A percentile compares a stretch with the other conserved stretches of the same genome.
Evolutionary conservation across 2,113 vertebrate species (phyloP).

Genomic region (Serinus canaria): DNA sequence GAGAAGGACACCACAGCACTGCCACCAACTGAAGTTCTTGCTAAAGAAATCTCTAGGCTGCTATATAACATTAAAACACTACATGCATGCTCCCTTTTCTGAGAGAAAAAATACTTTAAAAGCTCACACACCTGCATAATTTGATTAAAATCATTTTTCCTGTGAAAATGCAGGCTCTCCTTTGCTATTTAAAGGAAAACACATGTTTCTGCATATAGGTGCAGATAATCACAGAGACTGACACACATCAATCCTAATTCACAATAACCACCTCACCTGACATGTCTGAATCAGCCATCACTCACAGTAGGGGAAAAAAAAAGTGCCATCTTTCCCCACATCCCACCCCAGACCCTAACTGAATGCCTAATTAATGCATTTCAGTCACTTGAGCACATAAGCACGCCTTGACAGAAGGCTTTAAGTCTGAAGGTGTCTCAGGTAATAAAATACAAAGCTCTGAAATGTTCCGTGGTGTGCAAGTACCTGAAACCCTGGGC

Average conservation of each 20-base stretch:
- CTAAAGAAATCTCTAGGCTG: not conserved
- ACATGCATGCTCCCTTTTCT: not conserved
- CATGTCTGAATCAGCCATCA: not conserved
- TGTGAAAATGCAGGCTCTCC: not conserved
- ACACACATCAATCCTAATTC: not conserved
- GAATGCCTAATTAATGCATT: not conserved
- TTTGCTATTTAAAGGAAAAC: constrained; percentile 30
- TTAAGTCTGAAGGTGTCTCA: not conserved
- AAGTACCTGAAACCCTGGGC: not conserved
- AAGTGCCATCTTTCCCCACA: not conserved
- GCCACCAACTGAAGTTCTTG: not conserved
- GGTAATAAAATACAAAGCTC: not conserved
- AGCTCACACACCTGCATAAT: not conserved
- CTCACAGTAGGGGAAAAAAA: not conserved
- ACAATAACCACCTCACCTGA: not conserved
- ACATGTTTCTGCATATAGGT: not conserved
- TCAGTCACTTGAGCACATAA: not conserved
- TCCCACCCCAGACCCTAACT: not conserved
- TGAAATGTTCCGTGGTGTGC: not conserved
- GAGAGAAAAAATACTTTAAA: not conserved
- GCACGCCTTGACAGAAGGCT: not conserved
- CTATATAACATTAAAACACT: not conserved
- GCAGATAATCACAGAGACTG: not conserved
- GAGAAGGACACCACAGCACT: not conserved
- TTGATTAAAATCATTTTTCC: not conserved